Base-by-base conservation (phyloP, 2,797 vertebrate species). In the Pseudotriccus pelzelni region DNA sequence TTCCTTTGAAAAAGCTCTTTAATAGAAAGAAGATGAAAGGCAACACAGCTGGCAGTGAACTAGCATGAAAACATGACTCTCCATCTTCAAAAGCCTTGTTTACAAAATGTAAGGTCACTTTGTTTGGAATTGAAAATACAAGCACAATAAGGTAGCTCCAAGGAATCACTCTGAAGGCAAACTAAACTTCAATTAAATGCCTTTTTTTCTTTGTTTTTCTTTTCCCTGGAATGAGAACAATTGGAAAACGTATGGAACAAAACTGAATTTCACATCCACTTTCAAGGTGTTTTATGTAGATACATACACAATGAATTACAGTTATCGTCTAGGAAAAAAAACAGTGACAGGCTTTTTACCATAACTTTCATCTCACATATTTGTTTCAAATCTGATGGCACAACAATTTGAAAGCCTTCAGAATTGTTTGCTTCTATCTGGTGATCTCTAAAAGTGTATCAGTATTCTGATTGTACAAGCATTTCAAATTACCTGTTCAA, bases 71-170 rank as follows among this genome's bases (percentile, higher is more conserved):
- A 87, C 60, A 82, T 22, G 37, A 21, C 28, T 90, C 88, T 69
- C 39, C 21, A 63, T 88, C 87, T 93, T 90, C 91, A 94, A 92
- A 95, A 60, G 44, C 69, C 82, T 73, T 95, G 87, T 87, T 90
- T 94, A 89, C 37, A 84, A 77, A 79, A 93, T 46, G 46, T 93
- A 83, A 96, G 91, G 90, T 90, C 90, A 91, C 70, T 89, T 69
- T 88, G 49, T 53, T 37, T 47, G 62, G 52, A 78, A 87, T 18
- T 86, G 82, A 93, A 92, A 95, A 91, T 56, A 41, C 49, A 81
- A 86, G 50, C 56, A 90, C 63, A 84, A 84, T 76, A 80, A 89
- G 11, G 39, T 28, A 94, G 73, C 68, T 85, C 37, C 62, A 75
- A 94, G 39, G 64, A 95, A 94, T 76, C 44, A 52, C 22, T 89